Evolutionary conservation across 2,888 invertebrate species (phyloP).

Genomic region (Beris morrisii): DNA sequence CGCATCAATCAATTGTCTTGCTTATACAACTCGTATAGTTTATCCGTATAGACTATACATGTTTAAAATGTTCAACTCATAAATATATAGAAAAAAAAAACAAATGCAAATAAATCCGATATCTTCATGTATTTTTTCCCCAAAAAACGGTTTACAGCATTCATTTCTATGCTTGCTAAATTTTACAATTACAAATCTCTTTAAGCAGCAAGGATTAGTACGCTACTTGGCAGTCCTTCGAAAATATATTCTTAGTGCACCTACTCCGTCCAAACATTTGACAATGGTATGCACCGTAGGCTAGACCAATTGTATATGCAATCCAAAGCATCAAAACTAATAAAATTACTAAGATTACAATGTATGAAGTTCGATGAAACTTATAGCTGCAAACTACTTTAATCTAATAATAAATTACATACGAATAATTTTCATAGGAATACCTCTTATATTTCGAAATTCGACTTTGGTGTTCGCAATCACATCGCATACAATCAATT

Average conservation of each 20-base stretch:
- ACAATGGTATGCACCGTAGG: slow-evolving; percentile 13
- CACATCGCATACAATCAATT: slow-evolving; percentile 32
- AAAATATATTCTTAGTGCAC: not conserved
- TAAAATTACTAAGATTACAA: not conserved
- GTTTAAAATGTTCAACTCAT: too few relatives aligned
- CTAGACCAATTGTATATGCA: slow-evolving; percentile 16
- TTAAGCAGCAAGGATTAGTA: not conserved
- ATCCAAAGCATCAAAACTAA: slow-evolving; percentile 11
- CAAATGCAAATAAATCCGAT: too few relatives aligned
- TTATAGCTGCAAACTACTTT: slow-evolving; percentile 5
- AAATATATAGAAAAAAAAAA: too few relatives aligned
- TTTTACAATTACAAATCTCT: too few relatives aligned
- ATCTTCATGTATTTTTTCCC: too few relatives aligned
- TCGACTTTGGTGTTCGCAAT: slow-evolving; percentile 33
- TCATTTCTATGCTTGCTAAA: too few relatives aligned
- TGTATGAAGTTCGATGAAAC: not conserved
- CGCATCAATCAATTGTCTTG: too few relatives aligned
- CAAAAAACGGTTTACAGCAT: too few relatives aligned
- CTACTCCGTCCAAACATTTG: slow-evolving; percentile 19
- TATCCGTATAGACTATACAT: too few relatives aligned
- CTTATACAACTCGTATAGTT: too few relatives aligned
- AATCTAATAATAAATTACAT: not conserved
- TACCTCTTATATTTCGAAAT: slow-evolving; percentile 33
- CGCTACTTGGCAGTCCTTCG: slow-evolving; percentile 9
- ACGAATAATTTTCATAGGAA: not conserved